A percentile compares a stretch with the other conserved stretches of the same genome.
Evolutionary conservation across 2,113 vertebrate species (phyloP).

Genomic region (Centrocercus urophasianus): DNA sequence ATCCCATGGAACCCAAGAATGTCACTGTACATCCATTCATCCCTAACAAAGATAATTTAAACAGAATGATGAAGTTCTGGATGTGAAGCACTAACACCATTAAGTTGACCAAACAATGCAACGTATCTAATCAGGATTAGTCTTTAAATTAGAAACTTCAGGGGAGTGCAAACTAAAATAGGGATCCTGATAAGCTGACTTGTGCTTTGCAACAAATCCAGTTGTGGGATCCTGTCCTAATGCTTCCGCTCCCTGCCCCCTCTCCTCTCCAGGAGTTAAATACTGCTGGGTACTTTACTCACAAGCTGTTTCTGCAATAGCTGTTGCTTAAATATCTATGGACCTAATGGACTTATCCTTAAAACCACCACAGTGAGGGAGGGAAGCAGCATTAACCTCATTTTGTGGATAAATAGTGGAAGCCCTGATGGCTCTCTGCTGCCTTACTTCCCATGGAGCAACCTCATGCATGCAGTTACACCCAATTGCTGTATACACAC

Average conservation of each 20-base stretch:
- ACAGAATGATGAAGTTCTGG: background rate
- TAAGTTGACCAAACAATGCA: background rate
- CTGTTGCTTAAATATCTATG: constrained; percentile 47
- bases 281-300: constrained; percentile 1
- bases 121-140: constrained; percentile 46
- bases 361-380: constrained; percentile 7
- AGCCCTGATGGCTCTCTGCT: background rate
- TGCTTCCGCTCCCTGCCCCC: constrained; percentile 53
- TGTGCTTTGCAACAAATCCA: constrained; percentile 51
- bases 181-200: constrained; percentile 58
- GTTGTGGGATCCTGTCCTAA: constrained; percentile 43
- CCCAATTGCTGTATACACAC: background rate
- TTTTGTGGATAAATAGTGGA: constrained; percentile 54
- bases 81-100: background rate
- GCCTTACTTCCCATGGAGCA: background rate
- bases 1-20: background rate
- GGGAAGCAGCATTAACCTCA: constrained; percentile 58
- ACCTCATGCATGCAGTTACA: background rate
- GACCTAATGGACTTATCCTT: constrained; percentile 67
- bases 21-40: background rate
- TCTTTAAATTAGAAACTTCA: constrained; percentile 49
- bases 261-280: constrained; percentile 19
- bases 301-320: constrained; percentile 54
- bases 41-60: background rate
- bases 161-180: constrained; percentile 39